These are phyloP conservation scores for Coptodon rendalli DNA, from an alignment of 2,113 vertebrate genomes.

Conservation along the genomic window DNA sequence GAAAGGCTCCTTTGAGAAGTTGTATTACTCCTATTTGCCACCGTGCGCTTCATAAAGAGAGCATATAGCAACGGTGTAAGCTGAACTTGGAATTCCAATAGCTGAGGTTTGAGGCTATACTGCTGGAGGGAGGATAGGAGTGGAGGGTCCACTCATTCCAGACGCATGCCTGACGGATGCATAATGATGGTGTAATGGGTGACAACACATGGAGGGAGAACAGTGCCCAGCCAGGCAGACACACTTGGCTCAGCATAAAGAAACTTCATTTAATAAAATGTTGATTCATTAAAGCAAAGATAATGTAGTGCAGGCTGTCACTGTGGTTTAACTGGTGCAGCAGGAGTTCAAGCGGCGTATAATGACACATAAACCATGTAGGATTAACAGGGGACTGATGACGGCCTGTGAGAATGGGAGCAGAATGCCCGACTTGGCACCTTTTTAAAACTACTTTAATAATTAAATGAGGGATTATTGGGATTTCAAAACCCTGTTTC, in stretches of 20 bases:
- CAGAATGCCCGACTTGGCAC: neutral
- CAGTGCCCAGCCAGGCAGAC: neutral
- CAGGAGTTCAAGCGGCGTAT: neutral
- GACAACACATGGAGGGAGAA: neutral
- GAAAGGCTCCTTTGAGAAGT: conserved; percentile 42
- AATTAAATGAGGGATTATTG: neutral
- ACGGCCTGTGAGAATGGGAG: neutral
- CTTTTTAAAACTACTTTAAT: neutral
- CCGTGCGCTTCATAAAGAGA: conserved; percentile 26
- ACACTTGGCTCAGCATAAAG: neutral
- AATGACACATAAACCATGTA: neutral
- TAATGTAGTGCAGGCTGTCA: neutral
- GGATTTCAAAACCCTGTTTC: neutral
- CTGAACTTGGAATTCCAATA: conserved; percentile 27
- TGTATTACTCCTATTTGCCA: neutral
- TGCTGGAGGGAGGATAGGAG: neutral
- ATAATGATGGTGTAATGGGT: conserved; percentile 8
- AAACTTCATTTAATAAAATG: neutral
- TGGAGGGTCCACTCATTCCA: conserved; percentile 28
- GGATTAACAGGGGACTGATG: neutral
- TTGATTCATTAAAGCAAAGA: neutral
- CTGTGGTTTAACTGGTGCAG: neutral
- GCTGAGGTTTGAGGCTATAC: conserved; percentile 36
- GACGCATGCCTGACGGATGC: conserved; percentile 27
- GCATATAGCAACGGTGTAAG: conserved; percentile 27